Evolutionary conservation across 2,888 invertebrate genomes (phyloP), one percentile per base, ranked within the genome.

Genomic region (Caradrina kadenii): DNA sequence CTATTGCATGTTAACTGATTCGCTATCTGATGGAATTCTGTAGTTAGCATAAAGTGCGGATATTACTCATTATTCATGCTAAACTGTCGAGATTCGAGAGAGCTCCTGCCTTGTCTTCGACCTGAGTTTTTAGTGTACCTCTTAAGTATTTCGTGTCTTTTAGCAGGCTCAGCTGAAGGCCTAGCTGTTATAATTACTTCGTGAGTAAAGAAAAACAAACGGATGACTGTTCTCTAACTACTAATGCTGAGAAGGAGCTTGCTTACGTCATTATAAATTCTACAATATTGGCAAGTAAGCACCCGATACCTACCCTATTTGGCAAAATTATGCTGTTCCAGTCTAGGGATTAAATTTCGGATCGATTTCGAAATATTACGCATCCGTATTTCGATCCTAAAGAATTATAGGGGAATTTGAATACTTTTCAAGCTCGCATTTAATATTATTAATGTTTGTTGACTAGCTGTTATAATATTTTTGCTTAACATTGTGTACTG

Each of bases 1-100:
- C 55, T 54, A 66, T 74, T 69, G 76, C 83, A 73, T 79, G 83
- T 59, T 61, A 72, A 61, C 26, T 70, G 65, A 69, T 71, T 45
- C 6, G 6, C 55, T 63, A 48, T 65, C 65, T 61, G 69, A 67
- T 71, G 21, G 66, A 73, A 79, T 82, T 73, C 69, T 65, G 61
- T 71, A 63, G 59, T 67, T 69, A 73, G 50, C 49, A 63, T 69
- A 22, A 71, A 74, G 63, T 67, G 53, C 69, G 81, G 64, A 68
- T 71, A 71, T 26, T 52, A 17, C 26, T 52, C 21, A 76, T 73
- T 68, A 78, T 59, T 61, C 53, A 58, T 31, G 21, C 56, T 74
- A 53, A 56, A 65, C 26, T 63, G 7, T 45, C n/a, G 19, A 45
- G 15, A 35, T 26, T 26, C 7, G 8, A 8, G 35, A 35, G 52